A percentile compares a stretch with the other conserved stretches of the same genome.
These are phyloP conservation scores for Sebastes elongatus DNA, from an alignment of 2,797 vertebrate genomes.

Conservation along the genomic window DNA sequence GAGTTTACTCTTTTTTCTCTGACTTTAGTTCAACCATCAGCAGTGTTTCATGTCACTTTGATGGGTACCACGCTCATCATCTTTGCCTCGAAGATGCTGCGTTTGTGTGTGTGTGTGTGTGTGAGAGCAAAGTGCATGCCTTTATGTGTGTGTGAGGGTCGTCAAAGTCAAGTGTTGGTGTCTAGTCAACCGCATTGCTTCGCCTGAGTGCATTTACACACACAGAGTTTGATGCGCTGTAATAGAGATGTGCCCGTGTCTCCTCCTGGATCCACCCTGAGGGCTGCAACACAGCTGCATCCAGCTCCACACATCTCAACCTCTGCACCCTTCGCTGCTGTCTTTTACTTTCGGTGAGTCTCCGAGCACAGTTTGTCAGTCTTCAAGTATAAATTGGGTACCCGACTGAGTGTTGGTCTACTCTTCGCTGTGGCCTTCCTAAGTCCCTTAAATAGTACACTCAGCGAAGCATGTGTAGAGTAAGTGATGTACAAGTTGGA, in stretches of 20 bases:
- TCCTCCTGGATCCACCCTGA: slow-evolving; percentile 40
- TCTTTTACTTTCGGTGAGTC: slow-evolving; percentile 2
- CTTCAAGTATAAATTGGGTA: slow-evolving; percentile 3
- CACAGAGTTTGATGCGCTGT: slow-evolving; percentile 46
- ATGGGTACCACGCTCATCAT: slow-evolving; percentile 28
- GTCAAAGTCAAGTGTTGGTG: slow-evolving; percentile 50
- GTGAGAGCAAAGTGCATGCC: background rate
- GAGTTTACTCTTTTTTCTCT: background rate
- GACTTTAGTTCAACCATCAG: background rate
- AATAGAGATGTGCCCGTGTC: slow-evolving; percentile 34
- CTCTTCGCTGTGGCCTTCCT: background rate
- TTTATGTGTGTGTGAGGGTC: background rate
- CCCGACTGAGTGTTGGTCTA: background rate
- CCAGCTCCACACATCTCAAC: slow-evolving; percentile 6
- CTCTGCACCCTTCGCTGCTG: background rate
- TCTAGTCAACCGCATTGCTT: slow-evolving; percentile 33
- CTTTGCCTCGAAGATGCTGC: slow-evolving; percentile 1
- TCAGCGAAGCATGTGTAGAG: background rate
- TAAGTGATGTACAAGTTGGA: background rate
- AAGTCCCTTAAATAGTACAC: background rate
- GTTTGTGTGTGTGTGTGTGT: background rate
- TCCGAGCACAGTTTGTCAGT: slow-evolving; percentile 7
- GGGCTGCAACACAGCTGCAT: slow-evolving; percentile 43
- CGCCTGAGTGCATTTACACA: slow-evolving; percentile 14
- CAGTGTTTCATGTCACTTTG: slow-evolving; percentile 31